Evolutionary conservation across 1,140 invertebrate species (phyloP), one percentile per base, ranked within the genome.

Genomic region (Bombus superbus): DNA sequence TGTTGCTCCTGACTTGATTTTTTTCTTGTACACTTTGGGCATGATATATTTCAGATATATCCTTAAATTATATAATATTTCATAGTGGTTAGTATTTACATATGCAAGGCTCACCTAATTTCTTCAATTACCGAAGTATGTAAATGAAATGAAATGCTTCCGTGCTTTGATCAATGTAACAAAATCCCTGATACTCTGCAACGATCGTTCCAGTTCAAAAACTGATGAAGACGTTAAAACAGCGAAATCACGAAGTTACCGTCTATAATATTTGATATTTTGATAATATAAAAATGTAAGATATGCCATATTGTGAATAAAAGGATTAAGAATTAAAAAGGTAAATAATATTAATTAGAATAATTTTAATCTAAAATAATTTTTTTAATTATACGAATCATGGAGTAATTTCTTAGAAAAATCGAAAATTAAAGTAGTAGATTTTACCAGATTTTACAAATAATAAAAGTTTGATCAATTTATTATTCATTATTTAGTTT

Each of bases 11-110:
- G 86, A 83, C 9, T 83, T 86, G 53, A 90, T 64, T 68, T 74
- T 42, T 80, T 85, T 87, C 85, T 92, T 92, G n/a, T 72, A 62
- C 28, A 82, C 53, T 82, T 81, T 91, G 15, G 74, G 64, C 86
- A 90, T 88, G 32, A 83, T 81, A 77, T 47, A 62, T 10, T 62
- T 82, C 25, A 68, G 66, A 8, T 25, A n/a, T 74, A 11, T 53
- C 22, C 35, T 35, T 69, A 77, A 73, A 57, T 79, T 74, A 64
- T 38, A 22, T 72, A 72, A 62, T 73, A 59, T 66, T 35, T 72
- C n/a, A 78, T 57, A 57, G 59, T 28, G 53, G 47, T 59, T 81
- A 64, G 47, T 76, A 69, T 85, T 78, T 68, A 72, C 11, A 68
- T 28, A 0, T 66, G 22, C 5, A 40, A 28, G 38, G 76, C 90